phyloP scores from a whole-genome alignment of 2,797 vertebrate species.

The Brachyalestes nurse region DNA sequence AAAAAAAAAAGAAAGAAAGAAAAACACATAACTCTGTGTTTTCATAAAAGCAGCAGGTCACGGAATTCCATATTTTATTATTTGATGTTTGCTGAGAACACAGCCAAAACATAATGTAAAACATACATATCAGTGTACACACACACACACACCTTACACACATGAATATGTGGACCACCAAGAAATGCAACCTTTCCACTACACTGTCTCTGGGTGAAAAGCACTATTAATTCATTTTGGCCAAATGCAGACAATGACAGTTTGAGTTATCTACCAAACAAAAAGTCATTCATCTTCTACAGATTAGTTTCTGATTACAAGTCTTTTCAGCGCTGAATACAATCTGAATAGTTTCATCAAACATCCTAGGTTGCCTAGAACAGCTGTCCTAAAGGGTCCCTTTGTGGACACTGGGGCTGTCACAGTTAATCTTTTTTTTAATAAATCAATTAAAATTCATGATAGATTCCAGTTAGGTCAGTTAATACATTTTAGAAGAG shows the following conservation, averaged over 20 bases:
- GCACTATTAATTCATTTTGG: not conserved
- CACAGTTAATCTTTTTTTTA: too few species aligned
- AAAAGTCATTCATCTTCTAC: too few species aligned
- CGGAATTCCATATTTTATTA: slow-evolving; percentile 41
- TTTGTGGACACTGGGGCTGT: too few species aligned
- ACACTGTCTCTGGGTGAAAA: not conserved
- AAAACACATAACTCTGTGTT: not conserved
- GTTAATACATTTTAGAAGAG: not conserved
- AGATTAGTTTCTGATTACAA: too few species aligned
- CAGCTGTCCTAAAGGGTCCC: too few species aligned
- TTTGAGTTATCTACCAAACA: too few species aligned
- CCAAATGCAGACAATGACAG: not conserved
- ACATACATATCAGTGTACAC: slow-evolving; percentile 18
- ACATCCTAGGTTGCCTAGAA: too few species aligned
- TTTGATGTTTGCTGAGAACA: not conserved
- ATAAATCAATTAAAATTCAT: too few species aligned
- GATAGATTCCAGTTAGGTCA: not conserved
- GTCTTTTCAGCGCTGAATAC: too few species aligned
- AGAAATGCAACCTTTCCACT: not conserved
- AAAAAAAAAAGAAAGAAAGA: slow-evolving; percentile 7
- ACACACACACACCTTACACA: slow-evolving; percentile 6
- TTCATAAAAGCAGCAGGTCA: slow-evolving; percentile 36
- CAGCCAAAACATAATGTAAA: slow-evolving; percentile 35
- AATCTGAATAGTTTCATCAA: too few species aligned
- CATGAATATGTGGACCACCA: slow-evolving; percentile 20